These are phyloP conservation scores for Heliconius hermathena DNA, from an alignment of 1,140 invertebrate species.

Conservation along the genomic window DNA sequence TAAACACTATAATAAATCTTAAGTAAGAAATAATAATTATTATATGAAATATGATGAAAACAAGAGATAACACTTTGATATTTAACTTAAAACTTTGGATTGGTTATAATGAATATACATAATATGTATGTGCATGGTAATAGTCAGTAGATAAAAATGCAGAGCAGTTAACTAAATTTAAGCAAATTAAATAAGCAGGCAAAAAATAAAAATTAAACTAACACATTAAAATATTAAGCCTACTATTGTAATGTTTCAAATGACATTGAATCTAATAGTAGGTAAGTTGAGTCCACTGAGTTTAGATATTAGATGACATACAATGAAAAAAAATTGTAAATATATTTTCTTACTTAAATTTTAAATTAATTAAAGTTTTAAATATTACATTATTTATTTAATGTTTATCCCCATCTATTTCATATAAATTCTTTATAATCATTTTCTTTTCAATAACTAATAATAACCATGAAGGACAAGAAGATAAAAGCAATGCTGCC, in stretches of 20 bases:
- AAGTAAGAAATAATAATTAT: neutral
- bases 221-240: neutral
- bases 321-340: no score
- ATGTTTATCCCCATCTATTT: neutral
- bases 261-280: neutral
- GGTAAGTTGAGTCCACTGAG: no score
- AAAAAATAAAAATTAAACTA: conserved; percentile 26
- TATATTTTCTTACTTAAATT: no score
- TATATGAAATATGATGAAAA: conserved; percentile 25
- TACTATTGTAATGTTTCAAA: neutral
- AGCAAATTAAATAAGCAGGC: conserved; percentile 50
- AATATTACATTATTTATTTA: neutral
- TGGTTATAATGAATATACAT: conserved; percentile 48
- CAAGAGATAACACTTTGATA: conserved; percentile 33
- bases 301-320: no score
- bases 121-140: conserved; percentile 43
- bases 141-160: conserved; percentile 75
- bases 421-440: neutral
- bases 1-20: conserved; percentile 16
- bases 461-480: neutral
- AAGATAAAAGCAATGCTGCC: conserved; percentile 43
- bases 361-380: no score
- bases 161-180: conserved; percentile 68
- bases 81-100: conserved; percentile 35
- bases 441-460: neutral